Conservation (phyloP, 2,888 invertebrate genomes). For the Amiota communis region DNA sequence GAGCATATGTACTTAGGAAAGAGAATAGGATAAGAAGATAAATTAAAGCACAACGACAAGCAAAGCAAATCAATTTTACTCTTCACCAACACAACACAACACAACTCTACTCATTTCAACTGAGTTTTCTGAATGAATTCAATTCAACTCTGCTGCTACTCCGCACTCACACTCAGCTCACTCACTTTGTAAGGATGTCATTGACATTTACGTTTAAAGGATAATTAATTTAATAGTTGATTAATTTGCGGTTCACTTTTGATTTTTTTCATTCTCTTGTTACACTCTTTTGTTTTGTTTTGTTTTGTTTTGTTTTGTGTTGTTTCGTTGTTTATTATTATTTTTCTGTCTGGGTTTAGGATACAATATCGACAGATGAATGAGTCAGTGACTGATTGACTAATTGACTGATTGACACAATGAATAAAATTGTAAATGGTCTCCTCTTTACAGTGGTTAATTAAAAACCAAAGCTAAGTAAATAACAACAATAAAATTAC, state of each 20-base stretch:
- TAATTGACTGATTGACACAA: too few relatives aligned
- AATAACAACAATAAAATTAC: background rate
- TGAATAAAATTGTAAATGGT: background rate
- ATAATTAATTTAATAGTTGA: slow-evolving; percentile 52
- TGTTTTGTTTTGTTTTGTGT: background rate
- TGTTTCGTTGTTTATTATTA: too few relatives aligned
- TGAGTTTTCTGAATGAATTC: background rate
- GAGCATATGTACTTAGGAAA: too few relatives aligned
- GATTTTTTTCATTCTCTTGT: background rate
- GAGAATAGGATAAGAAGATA: too few relatives aligned
- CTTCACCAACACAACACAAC: background rate
- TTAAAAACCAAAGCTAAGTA: background rate
- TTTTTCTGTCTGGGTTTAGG: too few relatives aligned
- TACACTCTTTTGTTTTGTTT: background rate
- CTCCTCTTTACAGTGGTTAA: background rate
- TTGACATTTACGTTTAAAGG: slow-evolving; percentile 39
- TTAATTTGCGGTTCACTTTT: slow-evolving; percentile 44
- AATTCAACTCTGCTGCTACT: too few relatives aligned
- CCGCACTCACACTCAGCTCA: background rate
- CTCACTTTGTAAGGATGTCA: slow-evolving; percentile 13
- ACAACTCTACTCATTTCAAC: background rate
- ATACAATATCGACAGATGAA: too few relatives aligned
- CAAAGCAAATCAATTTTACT: background rate
- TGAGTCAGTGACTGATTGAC: too few relatives aligned
- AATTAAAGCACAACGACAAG: too few relatives aligned